These are phyloP conservation scores for Wasmannia auropunctata DNA, from an alignment of 1,140 invertebrate genomes.

Conservation along the genomic window DNA sequence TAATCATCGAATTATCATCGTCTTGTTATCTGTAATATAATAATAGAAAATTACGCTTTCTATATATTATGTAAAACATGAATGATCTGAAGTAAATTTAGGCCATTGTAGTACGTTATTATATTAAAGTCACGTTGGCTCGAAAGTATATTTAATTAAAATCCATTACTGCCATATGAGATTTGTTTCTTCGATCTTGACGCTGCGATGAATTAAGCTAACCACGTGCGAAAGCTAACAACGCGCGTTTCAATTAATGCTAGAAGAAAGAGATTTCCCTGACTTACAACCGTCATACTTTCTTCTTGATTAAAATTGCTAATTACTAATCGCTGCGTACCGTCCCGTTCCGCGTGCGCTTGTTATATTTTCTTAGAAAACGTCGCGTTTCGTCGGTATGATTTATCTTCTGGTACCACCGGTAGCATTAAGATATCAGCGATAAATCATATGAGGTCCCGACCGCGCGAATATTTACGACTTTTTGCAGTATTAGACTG, in stretches of 20 bases:
- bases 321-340: conserved; percentile 54
- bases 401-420: conserved; percentile 41
- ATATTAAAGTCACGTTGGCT: conserved; percentile 4
- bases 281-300: conserved; percentile 20
- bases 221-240: background rate
- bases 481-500: background rate
- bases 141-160: conserved; percentile 10
- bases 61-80: background rate
- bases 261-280: conserved; percentile 18
- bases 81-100: background rate
- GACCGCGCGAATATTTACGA: background rate
- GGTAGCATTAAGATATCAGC: conserved; percentile 7
- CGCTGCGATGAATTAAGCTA: conserved; percentile 10
- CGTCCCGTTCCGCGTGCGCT: background rate
- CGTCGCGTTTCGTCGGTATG: conserved; percentile 21
- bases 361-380: conserved; percentile 49
- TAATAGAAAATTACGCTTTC: background rate
- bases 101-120: background rate
- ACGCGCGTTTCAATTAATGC: conserved; percentile 17
- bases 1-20: background rate
- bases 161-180: background rate
- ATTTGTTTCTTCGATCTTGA: background rate
- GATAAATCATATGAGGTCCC: conserved; percentile 1
- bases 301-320: conserved; percentile 52
- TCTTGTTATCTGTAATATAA: background rate